These are phyloP conservation scores for Kryptolebias ocellatus DNA, from an alignment of 2,797 vertebrate species.

Conservation along the genomic window DNA sequence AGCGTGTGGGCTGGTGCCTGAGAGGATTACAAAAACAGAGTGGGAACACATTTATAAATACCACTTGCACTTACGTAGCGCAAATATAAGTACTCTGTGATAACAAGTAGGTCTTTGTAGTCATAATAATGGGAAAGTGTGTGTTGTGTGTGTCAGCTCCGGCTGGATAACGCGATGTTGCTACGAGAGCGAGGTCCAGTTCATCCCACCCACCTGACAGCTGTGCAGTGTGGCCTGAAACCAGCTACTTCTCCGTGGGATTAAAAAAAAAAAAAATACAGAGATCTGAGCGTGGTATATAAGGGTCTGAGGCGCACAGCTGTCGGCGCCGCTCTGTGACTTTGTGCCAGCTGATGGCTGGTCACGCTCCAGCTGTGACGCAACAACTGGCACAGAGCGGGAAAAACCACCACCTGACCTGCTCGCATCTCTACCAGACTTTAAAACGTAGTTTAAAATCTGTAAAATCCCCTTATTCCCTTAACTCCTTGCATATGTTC, in stretches of 20 bases:
- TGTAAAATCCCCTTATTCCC: too few species aligned
- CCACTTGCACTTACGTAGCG: neutral
- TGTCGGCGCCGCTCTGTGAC: conserved; percentile 44
- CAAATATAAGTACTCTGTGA: neutral
- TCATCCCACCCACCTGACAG: conserved; percentile 58
- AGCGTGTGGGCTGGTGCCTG: conserved; percentile 98
- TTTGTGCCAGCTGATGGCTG: conserved; percentile 53
- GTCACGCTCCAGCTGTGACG: conserved; percentile 49
- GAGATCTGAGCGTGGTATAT: conserved; percentile 42
- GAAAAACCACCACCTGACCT: conserved; percentile 34
- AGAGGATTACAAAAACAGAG: conserved; percentile 41
- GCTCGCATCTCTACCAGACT: conserved; percentile 16
- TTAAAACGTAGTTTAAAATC: neutral
- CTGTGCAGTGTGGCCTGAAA: conserved; percentile 56
- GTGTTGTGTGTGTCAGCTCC: conserved; percentile 6
- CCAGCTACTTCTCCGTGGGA: conserved; percentile 53
- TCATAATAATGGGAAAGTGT: too few species aligned
- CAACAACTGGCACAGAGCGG: conserved; percentile 14
- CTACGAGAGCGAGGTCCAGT: conserved; percentile 50
- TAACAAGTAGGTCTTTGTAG: neutral
- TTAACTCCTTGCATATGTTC: too few species aligned
- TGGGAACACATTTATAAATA: conserved; percentile 19
- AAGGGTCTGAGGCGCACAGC: conserved; percentile 47
- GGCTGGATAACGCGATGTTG: conserved; percentile 10
- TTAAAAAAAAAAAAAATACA: conserved; percentile 22